These are phyloP conservation scores for Spondyliosoma cantharus DNA, from an alignment of 2,797 vertebrate genomes.

Conservation along the genomic window DNA sequence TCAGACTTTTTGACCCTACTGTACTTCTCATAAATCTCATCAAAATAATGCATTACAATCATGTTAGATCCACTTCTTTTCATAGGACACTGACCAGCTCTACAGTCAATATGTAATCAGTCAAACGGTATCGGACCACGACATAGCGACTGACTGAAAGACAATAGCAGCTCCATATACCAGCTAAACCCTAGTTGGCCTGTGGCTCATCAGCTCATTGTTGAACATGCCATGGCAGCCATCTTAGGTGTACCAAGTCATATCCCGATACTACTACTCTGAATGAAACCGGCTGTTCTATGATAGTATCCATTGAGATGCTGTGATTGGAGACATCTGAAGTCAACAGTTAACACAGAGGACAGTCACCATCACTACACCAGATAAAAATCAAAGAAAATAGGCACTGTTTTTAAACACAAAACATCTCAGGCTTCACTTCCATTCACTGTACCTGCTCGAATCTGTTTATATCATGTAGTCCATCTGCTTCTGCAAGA, in stretches of 20 bases:
- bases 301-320: constrained; percentile 16
- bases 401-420: constrained; percentile 72
- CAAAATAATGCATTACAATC: not conserved
- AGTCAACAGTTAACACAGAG: constrained; percentile 47
- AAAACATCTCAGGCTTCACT: constrained; percentile 47
- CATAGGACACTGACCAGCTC: not conserved
- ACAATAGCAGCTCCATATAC: not conserved
- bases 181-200: not conserved
- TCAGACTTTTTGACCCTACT: too few species aligned
- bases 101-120: not conserved
- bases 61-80: not conserved
- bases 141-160: not conserved
- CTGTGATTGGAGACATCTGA: constrained; percentile 36
- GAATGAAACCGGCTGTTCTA: constrained; percentile 27
- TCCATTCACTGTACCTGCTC: constrained; percentile 43
- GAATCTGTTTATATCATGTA: constrained; percentile 3
- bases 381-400: constrained; percentile 42
- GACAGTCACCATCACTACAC: constrained; percentile 41
- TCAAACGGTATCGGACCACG: not conserved
- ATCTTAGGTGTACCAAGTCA: constrained; percentile 38
- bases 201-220: not conserved
- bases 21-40: not conserved
- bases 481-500: not conserved
- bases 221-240: constrained; percentile 38
- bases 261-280: constrained; percentile 14